phyloP scores from a whole-genome alignment of 2,797 vertebrate species.

The Melopsittacus undulatus region DNA sequence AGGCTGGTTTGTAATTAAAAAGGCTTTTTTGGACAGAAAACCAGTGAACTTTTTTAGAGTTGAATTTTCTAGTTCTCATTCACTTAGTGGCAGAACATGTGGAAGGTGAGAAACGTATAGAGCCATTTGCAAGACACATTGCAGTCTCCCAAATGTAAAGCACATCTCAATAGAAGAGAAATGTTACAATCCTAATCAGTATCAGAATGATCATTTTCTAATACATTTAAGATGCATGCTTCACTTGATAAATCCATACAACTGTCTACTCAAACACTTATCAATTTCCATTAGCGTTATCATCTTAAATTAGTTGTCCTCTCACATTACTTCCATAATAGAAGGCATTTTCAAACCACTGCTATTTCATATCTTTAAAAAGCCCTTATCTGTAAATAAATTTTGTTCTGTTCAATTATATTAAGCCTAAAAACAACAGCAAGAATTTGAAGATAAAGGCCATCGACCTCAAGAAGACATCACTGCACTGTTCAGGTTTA shows the following conservation, averaged over 20 bases:
- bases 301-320: not conserved
- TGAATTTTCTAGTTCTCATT: not conserved
- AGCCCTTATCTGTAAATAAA: not conserved
- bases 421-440: not conserved
- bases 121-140: not conserved
- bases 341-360: not conserved
- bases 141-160: not conserved
- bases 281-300: not conserved
- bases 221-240: constrained; percentile 1
- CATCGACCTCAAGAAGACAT: not conserved
- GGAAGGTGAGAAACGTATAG: not conserved
- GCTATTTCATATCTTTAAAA: not conserved
- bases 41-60: not conserved
- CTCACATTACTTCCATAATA: not conserved
- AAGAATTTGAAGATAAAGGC: not conserved
- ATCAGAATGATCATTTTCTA: not conserved
- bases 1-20: not conserved
- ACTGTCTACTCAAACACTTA: not conserved
- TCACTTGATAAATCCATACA: constrained; percentile 16
- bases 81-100: not conserved
- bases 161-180: not conserved
- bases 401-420: rapidly evolving
- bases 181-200: not conserved
- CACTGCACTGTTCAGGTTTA: not conserved
- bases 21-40: not conserved